Conservation (phyloP, 2,888 invertebrate genomes). For the Nemoura dubitans region DNA sequence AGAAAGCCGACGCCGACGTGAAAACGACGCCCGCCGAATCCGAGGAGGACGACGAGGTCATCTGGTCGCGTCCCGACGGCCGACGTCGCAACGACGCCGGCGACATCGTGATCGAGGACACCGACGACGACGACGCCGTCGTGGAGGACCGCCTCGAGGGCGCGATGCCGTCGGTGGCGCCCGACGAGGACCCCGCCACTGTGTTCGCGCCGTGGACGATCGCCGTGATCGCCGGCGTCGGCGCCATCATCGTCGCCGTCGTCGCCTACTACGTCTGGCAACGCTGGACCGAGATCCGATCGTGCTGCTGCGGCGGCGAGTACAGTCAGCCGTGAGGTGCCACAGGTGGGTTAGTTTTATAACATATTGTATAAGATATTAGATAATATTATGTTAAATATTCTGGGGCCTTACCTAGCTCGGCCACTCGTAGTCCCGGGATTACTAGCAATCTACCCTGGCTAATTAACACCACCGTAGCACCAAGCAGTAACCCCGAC, state of each 20-base stretch:
- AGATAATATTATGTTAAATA: too few species aligned
- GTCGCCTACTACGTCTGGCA: background rate
- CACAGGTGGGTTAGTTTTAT: too few species aligned
- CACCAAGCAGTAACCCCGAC: too few species aligned
- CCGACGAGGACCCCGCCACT: background rate
- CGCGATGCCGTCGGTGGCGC: background rate
- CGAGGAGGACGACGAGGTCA: background rate
- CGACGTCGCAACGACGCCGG: background rate
- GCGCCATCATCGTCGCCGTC: background rate
- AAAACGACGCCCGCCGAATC: background rate
- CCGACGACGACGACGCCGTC: background rate
- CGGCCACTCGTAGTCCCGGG: too few species aligned
- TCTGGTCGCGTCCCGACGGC: too few species aligned
- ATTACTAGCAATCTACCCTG: too few species aligned
- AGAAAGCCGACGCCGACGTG: too few species aligned
- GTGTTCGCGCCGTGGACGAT: background rate
- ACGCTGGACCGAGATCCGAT: background rate
- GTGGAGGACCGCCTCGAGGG: background rate
- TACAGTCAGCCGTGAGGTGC: background rate
- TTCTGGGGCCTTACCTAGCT: too few species aligned
- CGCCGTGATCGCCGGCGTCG: background rate
- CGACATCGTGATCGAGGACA: background rate
- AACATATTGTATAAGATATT: too few species aligned
- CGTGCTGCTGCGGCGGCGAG: background rate
- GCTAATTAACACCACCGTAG: too few species aligned